Evolutionary conservation across 2,888 invertebrate species (phyloP), one percentile per base, ranked within the genome.

Genomic region (Rhyacophila evoluta): DNA sequence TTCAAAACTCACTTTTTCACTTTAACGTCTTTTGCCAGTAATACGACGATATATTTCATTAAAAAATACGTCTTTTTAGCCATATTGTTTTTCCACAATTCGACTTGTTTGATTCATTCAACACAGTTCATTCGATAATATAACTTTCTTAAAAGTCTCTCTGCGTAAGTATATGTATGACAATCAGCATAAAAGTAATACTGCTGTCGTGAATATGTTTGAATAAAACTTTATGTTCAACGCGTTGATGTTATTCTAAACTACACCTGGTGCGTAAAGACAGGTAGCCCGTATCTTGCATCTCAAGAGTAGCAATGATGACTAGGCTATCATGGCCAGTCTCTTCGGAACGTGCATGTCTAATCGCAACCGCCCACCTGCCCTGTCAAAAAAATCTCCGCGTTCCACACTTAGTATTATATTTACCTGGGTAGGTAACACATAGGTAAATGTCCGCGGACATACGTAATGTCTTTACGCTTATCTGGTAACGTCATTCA

Each of bases 201-300:
- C 6, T 33, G 29, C 6, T 33, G 29, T 33, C 2, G 6, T 4
- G 2, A 33, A 33, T 33, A 33, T 33, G 6, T 33, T 33, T 4
- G 2, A 33, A 33, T 33, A 33, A 4, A 33, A 33, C 6, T 33
- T 33, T 6, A 33, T 33, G 29, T 33, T 2, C 29, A 33, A 4
- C 8, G 10, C 55, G 55, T 55, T 55, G 55, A 33, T 55, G 8
- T 55, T 8, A 55, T 25, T 55, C 25, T 25, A 12, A 2, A 19
- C 8, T 55, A 19, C 55, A 55, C 55, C 55, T 55, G 55, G 55
- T 55, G 55, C 55, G 55, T 55, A 55, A 55, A 55, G 55, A 55
- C 55, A 55, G 55, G 55, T 55, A 55, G 55, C 55, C 55, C 55
- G 55, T 55, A 55, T 55, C 55, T 55, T 19, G 55, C 55, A 55